These are phyloP conservation scores for Cerastis leucographa DNA, from an alignment of 2,888 invertebrate species.

Conservation along the genomic window DNA sequence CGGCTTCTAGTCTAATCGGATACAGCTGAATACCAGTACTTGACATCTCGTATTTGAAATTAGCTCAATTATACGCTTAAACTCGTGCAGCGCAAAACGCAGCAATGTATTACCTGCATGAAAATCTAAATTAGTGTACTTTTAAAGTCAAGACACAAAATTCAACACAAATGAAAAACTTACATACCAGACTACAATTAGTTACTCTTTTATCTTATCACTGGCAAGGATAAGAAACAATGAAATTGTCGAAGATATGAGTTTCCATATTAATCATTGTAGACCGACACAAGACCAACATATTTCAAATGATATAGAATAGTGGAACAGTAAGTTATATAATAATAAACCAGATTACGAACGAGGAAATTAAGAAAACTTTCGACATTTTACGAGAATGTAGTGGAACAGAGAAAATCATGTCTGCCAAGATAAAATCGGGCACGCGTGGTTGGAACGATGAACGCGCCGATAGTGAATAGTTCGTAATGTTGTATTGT, in stretches of 20 bases:
- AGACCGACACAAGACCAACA: constrained; percentile 35
- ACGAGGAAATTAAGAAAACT: constrained; percentile 52
- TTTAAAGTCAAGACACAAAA: constrained; percentile 43
- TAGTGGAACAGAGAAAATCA: constrained; percentile 67
- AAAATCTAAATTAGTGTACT: constrained; percentile 13
- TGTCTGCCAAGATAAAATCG: constrained; percentile 71
- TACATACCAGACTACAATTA: constrained; percentile 63
- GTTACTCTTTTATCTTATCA: constrained; percentile 81
- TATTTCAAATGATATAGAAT: constrained; percentile 38
- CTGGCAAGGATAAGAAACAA: constrained; percentile 79
- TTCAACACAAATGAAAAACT: constrained; percentile 62
- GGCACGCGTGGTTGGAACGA: constrained; percentile 64
- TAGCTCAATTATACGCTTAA: not conserved
- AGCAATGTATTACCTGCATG: not conserved
- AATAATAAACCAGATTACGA: constrained; percentile 58
- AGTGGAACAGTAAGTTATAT: constrained; percentile 46
- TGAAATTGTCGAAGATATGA: constrained; percentile 75
- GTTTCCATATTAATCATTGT: constrained; percentile 72
- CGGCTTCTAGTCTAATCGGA: not conserved
- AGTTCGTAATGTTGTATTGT: constrained; percentile 63
- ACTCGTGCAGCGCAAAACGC: not conserved
- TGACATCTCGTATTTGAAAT: not conserved
- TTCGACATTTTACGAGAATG: constrained; percentile 62
- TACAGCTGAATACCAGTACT: not conserved
- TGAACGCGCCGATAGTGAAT: constrained; percentile 73